Percentiles rank a stretch among this genome's conserved stretches.
These are phyloP conservation scores for Ceratotherium simum DNA, from an alignment of 2,113 vertebrate genomes.

Conservation along the genomic window DNA sequence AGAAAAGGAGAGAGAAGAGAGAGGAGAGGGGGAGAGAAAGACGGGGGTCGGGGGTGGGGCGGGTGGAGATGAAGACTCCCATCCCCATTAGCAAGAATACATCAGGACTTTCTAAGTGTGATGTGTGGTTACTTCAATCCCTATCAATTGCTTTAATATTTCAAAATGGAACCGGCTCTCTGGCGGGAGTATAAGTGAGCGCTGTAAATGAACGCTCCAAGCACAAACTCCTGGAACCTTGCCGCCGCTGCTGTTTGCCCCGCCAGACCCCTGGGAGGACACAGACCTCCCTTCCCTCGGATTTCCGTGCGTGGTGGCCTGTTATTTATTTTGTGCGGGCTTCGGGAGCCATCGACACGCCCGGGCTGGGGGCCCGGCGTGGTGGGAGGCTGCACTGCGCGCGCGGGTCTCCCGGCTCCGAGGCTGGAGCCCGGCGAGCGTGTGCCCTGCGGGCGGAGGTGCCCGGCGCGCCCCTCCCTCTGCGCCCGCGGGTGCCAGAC, in stretches of 20 bases:
- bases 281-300: not conserved
- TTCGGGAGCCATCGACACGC: not conserved
- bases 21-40: not conserved
- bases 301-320: not conserved
- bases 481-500: conserved; percentile 51
- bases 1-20: not conserved
- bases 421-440: not conserved
- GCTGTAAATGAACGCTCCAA: not conserved
- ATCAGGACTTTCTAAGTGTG: conserved; percentile 5
- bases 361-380: not conserved
- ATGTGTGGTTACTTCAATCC: not conserved
- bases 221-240: not conserved
- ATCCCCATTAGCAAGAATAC: not conserved
- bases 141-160: not conserved
- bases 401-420: not conserved
- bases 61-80: not conserved
- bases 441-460: not conserved
- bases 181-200: not conserved
- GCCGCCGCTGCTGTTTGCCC: not conserved
- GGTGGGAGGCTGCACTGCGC: not conserved
- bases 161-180: not conserved
- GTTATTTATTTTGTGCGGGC: not conserved
- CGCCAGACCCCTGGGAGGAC: not conserved
- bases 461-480: not conserved
- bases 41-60: not conserved